Conservation (phyloP, 2,797 vertebrate species). For the Argya squamiceps region DNA sequence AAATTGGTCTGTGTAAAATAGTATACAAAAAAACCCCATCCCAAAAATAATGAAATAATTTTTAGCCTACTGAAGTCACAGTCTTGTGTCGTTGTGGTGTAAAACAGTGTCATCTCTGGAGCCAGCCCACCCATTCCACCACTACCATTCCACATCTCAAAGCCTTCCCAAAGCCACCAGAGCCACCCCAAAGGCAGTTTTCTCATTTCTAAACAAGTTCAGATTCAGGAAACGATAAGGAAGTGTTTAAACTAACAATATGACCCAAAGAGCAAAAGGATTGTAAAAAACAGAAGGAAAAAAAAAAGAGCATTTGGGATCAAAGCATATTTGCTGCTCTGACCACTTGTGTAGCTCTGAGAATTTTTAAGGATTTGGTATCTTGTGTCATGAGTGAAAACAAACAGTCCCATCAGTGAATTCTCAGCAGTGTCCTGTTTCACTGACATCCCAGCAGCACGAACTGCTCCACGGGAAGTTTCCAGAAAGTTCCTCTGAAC, state of each 20-base stretch:
- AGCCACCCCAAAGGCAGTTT: background rate
- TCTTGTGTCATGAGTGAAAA: background rate
- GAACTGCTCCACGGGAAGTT: background rate
- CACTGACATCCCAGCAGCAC: background rate
- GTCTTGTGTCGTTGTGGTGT: no score
- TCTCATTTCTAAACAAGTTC: background rate
- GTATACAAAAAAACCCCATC: no score
- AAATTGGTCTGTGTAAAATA: no score
- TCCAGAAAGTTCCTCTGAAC: background rate
- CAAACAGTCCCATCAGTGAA: background rate
- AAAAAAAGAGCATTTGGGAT: background rate
- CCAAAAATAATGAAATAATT: no score
- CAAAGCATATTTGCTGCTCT: background rate
- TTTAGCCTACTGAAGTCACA: no score
- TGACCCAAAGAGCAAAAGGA: background rate
- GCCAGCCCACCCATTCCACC: background rate
- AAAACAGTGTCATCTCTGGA: background rate
- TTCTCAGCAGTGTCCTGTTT: background rate
- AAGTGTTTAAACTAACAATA: background rate
- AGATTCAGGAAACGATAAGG: background rate
- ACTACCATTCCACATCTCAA: background rate
- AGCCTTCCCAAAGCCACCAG: background rate
- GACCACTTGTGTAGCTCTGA: background rate
- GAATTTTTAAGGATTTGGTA: background rate
- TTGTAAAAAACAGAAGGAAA: background rate